These are phyloP conservation scores for Galaxea fascicularis DNA, from an alignment of 92 coral and sea anemone genomes.

Conservation along the genomic window DNA sequence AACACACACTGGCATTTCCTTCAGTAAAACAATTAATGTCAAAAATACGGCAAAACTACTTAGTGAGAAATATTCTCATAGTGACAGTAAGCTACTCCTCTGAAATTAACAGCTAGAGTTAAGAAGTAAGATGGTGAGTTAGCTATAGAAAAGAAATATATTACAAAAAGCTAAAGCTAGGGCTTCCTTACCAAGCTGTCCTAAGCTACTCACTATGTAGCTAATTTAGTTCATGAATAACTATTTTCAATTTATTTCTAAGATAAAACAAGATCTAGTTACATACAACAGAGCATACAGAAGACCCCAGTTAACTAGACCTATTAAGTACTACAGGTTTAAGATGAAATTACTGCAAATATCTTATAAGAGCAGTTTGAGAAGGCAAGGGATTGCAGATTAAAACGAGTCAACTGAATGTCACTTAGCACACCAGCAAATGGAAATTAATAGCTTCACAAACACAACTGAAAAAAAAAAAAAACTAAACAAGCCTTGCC, in stretches of 20 bases:
- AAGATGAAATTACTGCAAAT: not conserved
- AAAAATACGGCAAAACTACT: too few species aligned
- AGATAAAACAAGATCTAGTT: not conserved
- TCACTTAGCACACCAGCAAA: slow-evolving; percentile 26
- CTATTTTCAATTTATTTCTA: not conserved
- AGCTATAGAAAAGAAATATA: not conserved
- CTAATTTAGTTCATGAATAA: not conserved
- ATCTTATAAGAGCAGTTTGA: not conserved
- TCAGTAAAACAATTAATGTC: not conserved
- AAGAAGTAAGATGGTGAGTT: not conserved
- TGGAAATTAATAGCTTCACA: not conserved
- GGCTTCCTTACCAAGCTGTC: not conserved
- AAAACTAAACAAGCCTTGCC: not conserved
- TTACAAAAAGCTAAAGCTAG: not conserved
- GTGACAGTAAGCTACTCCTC: too few species aligned
- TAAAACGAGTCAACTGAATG: too few species aligned
- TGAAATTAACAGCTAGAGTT: not conserved
- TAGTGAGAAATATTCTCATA: not conserved
- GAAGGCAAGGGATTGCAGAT: too few species aligned
- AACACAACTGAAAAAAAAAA: not conserved
- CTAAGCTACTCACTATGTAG: not conserved
- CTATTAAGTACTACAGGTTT: too few species aligned
- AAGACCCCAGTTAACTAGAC: too few species aligned
- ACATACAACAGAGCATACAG: too few species aligned
- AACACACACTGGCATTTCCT: not conserved